Evolutionary conservation across 2,113 vertebrate genomes (phyloP).

Genomic region (Hypanus sabinus): DNA sequence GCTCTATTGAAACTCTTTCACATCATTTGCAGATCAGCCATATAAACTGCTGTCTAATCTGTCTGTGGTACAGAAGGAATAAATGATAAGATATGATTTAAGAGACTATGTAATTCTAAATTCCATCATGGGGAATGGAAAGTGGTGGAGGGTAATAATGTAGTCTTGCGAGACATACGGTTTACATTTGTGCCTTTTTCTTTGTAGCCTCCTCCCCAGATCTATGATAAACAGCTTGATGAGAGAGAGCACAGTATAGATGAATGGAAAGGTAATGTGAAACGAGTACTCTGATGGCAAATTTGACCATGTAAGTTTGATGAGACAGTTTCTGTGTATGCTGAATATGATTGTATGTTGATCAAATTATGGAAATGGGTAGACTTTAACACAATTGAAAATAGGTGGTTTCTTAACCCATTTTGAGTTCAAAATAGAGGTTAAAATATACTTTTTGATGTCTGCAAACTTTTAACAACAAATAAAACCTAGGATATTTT

Average conservation of each 20-base stretch:
- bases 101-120: neutral
- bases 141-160: neutral
- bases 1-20: neutral
- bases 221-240: constrained; percentile 98
- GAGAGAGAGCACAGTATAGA: constrained; percentile 98
- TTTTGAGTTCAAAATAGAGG: neutral
- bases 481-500: neutral
- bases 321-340: neutral
- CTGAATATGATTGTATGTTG: neutral
- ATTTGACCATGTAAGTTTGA: neutral
- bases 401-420: neutral
- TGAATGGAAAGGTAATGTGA: constrained; percentile 90
- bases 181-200: constrained; percentile 41
- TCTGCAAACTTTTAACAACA: neutral
- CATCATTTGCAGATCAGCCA: neutral
- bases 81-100: neutral
- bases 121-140: neutral
- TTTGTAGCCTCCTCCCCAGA: constrained; percentile 86
- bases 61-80: neutral
- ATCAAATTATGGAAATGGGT: neutral
- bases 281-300: neutral
- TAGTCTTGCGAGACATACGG: neutral
- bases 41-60: neutral
- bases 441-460: neutral
- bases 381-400: neutral